These are phyloP conservation scores for Phycodurus eques DNA, from an alignment of 2,113 vertebrate genomes.

Conservation along the genomic window DNA sequence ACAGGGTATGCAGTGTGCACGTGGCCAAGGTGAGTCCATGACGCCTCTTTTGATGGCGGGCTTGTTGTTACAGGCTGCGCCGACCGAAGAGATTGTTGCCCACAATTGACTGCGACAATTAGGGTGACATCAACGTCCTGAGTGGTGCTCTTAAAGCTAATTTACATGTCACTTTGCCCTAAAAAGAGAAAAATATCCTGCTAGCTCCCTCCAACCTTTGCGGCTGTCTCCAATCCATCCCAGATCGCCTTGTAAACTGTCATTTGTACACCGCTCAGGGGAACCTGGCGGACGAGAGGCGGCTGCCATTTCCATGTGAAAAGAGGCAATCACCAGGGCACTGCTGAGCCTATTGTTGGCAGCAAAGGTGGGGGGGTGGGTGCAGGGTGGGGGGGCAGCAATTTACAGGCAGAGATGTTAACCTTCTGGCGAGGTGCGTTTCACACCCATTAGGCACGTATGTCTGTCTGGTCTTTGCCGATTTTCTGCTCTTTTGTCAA, in stretches of 20 bases:
- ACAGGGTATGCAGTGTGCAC: slow-evolving; percentile 21
- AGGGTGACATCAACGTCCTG: slow-evolving; percentile 92
- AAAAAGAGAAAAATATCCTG: slow-evolving; percentile 72
- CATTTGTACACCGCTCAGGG: slow-evolving; percentile 96
- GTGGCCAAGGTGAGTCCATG: slow-evolving; percentile 56
- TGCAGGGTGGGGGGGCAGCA: slow-evolving; percentile 56
- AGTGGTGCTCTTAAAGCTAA: slow-evolving; percentile 96
- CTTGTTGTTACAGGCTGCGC: slow-evolving; percentile 93
- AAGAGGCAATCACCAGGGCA: slow-evolving; percentile 97
- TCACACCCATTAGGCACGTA: slow-evolving; percentile 29
- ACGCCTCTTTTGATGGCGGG: slow-evolving; percentile 88
- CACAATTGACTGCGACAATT: slow-evolving; percentile 99
- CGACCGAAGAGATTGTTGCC: slow-evolving; percentile 98
- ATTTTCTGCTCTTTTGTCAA: slow-evolving; percentile 12
- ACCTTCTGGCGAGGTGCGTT: slow-evolving; percentile 60
- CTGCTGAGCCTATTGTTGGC: slow-evolving; percentile 96
- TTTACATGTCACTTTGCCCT: slow-evolving; percentile 98
- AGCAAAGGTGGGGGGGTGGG: slow-evolving; percentile 17
- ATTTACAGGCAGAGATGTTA: slow-evolving; percentile 81
- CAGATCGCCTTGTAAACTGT: slow-evolving; percentile 91
- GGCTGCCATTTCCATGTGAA: slow-evolving; percentile 98
- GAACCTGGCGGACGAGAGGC: slow-evolving; percentile 91
- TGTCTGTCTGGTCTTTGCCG: slow-evolving; percentile 36
- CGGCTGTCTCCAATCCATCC: slow-evolving; percentile 59
- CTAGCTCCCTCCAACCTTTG: slow-evolving; percentile 33